Evolutionary conservation across 2,888 invertebrate genomes (phyloP).

Genomic region (Eupelmus urozonus): DNA sequence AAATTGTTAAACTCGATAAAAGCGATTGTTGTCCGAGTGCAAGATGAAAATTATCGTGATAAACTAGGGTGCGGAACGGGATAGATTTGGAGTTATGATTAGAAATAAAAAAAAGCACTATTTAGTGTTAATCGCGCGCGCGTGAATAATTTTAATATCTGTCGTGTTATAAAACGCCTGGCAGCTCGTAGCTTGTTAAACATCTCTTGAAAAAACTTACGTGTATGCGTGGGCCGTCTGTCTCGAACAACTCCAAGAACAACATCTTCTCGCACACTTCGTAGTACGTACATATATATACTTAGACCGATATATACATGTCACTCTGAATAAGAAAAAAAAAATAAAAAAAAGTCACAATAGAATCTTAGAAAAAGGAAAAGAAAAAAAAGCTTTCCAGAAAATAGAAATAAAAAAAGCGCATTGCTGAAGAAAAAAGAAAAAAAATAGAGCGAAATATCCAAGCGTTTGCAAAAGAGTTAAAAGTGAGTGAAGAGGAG

Average conservation of each 20-base stretch:
- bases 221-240: background rate
- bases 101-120: too few species aligned
- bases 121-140: too few species aligned
- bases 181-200: background rate
- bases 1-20: too few species aligned
- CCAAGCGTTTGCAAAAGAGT: background rate
- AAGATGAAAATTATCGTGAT: too few species aligned
- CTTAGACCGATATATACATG: background rate
- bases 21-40: too few species aligned
- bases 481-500: slow-evolving; percentile 5
- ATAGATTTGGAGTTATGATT: too few species aligned
- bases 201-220: slow-evolving; percentile 32
- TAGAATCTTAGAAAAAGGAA: background rate
- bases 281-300: background rate
- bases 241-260: slow-evolving; percentile 10
- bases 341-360: slow-evolving; percentile 15
- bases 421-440: background rate
- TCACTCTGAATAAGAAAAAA: background rate
- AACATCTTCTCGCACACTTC: slow-evolving; percentile 8
- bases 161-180: too few species aligned
- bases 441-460: background rate
- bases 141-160: too few species aligned
- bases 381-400: background rate
- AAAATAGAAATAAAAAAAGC: background rate
- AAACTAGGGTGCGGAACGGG: too few species aligned